Evolutionary conservation across 35 echinoderm and acorn worm species (phyloP), one percentile per base, ranked within the genome.

Genomic region (Apostichopus californicus): DNA sequence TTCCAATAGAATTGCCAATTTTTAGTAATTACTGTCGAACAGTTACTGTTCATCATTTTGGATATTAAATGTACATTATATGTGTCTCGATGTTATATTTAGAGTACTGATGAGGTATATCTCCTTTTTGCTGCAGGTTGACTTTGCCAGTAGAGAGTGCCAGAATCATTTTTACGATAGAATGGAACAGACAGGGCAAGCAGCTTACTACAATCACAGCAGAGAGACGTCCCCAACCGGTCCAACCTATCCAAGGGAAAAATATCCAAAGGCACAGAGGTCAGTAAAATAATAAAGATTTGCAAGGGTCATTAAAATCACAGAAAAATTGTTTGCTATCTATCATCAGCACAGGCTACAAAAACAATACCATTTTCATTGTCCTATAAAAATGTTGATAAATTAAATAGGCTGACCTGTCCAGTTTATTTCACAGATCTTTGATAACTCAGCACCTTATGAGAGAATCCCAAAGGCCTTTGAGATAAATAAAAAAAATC

Each of bases 151-250:
- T 63, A 78, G 93, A 9, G 97, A 98, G 77, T 96, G 95, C 68
- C 97, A 98, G 87, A 96, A 98, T 55, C 95, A 96, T 80, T 98
- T 98, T 82, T 98, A 96, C 56, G 95, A 96, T 55, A 85, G 93
- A 1, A 94, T 98, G 93, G 94, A 98, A 65, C 92, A 94, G 65
- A 94, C 95, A 0, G 95, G 93, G 21, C 95, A 93, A 73, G 77
- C 95, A 4, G 90, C 85, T 8, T 98, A 92, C 91, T 93, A 89
- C 87, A 82, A 93, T 13, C 92, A 93, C 66, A 92, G 92, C 55
- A 70, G 96, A 54, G 92, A 95, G 52, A 93, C 86, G 15, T 98
- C 96, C 17, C 94, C 86, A 5, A 87, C 23, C 4, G 54, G 80
- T 83, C 12, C 80, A 6, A 83, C 28, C 55, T 87, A 87, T 59